phyloP scores from a whole-genome alignment of 1,140 invertebrate species.

The Hestina assimilis region DNA sequence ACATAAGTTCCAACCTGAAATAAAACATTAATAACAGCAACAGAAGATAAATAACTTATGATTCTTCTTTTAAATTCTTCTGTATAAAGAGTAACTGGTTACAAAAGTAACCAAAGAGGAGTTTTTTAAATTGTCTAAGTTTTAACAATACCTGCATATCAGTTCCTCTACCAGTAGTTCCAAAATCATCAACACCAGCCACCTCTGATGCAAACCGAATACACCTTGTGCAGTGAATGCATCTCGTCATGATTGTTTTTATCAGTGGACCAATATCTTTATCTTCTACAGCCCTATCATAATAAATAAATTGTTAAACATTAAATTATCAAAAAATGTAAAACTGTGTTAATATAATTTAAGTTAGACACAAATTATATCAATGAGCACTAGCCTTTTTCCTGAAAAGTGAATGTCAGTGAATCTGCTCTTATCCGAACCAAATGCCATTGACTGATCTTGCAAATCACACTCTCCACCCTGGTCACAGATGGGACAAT shows the following conservation, averaged over 20 bases:
- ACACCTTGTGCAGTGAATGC: constrained; percentile 99
- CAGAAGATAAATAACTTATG: too few relatives aligned
- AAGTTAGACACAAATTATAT: too few relatives aligned
- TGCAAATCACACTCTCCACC: constrained; percentile 99
- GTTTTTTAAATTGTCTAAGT: not conserved
- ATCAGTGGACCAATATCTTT: constrained; percentile 99
- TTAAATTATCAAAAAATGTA: too few relatives aligned
- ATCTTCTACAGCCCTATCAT: constrained; percentile 95
- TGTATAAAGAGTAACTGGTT: not conserved
- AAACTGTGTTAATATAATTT: too few relatives aligned
- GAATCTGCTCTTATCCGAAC: constrained; percentile 96
- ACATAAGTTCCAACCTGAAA: constrained; percentile 97
- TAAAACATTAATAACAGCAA: constrained; percentile 80
- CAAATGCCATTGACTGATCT: constrained; percentile 99
- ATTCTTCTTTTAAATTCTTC: too few relatives aligned
- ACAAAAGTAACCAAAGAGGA: not conserved
- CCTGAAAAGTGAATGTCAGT: constrained; percentile 95
- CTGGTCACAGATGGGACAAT: constrained; percentile 99
- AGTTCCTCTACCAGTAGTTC: constrained; percentile 96
- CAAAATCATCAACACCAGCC: constrained; percentile 98
- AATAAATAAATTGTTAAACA: not conserved
- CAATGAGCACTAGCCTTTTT: constrained; percentile 84
- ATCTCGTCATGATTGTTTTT: constrained; percentile 99
- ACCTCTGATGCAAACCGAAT: constrained; percentile 98
- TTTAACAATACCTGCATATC: constrained; percentile 89